A percentile compares a stretch with the other conserved stretches of the same genome.
These are phyloP conservation scores for Mantis religiosa DNA, from an alignment of 2,888 invertebrate genomes.

Conservation along the genomic window DNA sequence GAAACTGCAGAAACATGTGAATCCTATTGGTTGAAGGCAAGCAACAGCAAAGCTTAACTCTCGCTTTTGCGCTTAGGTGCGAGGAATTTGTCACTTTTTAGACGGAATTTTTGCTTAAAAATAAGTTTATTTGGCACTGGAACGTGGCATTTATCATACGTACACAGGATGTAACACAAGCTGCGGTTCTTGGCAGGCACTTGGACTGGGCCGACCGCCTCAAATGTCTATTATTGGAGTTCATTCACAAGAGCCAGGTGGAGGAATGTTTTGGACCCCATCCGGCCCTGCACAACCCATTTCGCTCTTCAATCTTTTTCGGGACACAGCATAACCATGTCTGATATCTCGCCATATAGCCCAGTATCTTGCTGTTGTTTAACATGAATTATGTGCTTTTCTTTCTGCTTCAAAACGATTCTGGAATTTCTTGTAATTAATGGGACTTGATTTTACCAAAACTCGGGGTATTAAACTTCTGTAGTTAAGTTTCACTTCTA, in stretches of 20 bases:
- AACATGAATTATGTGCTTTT: neutral
- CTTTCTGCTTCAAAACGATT: neutral
- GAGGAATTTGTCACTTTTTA: neutral
- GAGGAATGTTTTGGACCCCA: neutral
- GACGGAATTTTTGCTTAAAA: neutral
- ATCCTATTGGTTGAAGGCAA: neutral
- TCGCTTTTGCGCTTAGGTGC: neutral
- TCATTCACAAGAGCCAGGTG: neutral
- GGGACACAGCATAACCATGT: neutral
- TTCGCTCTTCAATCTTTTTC: neutral
- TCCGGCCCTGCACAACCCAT: neutral
- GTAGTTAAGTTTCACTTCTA: neutral
- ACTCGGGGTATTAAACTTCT: too few species aligned
- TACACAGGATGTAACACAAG: neutral
- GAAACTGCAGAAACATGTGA: neutral
- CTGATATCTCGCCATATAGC: too few species aligned
- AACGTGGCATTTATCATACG: neutral
- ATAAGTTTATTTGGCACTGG: neutral
- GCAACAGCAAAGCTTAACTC: neutral
- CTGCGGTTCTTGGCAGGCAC: neutral
- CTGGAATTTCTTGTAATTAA: neutral
- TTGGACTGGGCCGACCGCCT: neutral
- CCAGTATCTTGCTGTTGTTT: neutral
- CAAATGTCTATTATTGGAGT: neutral
- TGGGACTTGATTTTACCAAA: too few species aligned